phyloP scores from a whole-genome alignment of 2,888 invertebrate genomes.

The Euplagia quadripunctaria region DNA sequence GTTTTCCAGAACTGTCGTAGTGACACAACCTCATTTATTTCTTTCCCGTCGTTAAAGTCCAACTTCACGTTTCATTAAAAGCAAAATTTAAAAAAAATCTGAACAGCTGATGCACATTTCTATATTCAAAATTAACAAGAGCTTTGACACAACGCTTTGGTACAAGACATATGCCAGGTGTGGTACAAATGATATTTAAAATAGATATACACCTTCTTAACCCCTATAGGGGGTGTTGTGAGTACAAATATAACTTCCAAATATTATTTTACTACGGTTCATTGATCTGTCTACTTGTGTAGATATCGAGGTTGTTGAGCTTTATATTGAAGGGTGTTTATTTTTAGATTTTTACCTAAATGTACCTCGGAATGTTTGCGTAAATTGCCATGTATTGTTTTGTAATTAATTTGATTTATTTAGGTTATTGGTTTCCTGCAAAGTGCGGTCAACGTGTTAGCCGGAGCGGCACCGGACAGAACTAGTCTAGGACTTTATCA shows the following conservation, averaged over 20 bases:
- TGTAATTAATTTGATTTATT: too few species aligned
- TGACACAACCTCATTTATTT: neutral
- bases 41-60: neutral
- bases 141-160: constrained; percentile 12
- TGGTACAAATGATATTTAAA: constrained; percentile 10
- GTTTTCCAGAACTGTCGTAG: neutral
- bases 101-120: constrained; percentile 17
- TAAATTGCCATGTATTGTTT: neutral
- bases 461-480: too few species aligned
- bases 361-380: neutral
- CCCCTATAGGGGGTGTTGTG: constrained; percentile 9
- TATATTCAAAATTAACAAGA: constrained; percentile 12
- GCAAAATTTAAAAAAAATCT: neutral
- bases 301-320: constrained; percentile 13
- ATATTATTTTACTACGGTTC: constrained; percentile 18
- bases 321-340: constrained; percentile 13
- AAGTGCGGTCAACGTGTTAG: too few species aligned
- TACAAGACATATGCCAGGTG: constrained; percentile 22
- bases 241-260: constrained; percentile 18
- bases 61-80: neutral
- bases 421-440: too few species aligned
- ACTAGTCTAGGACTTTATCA: too few species aligned
- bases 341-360: constrained; percentile 12
- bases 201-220: constrained; percentile 15
- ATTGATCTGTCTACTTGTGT: constrained; percentile 10